phyloP scores from a whole-genome alignment of 2,797 vertebrate genomes.

The Potorous gilbertii region DNA sequence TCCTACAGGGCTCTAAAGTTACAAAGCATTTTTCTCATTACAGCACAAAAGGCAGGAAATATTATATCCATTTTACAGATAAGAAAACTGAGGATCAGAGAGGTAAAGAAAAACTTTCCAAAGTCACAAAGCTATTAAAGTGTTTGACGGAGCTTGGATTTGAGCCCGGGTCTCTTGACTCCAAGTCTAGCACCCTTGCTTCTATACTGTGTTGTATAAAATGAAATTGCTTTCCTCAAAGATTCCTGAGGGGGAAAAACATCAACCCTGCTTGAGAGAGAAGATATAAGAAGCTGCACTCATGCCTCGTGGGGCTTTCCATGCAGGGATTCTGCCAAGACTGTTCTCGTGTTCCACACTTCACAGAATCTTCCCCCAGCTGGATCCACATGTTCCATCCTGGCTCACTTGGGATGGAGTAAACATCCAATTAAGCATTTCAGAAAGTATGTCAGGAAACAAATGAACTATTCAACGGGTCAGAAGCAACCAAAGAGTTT shows the following conservation, averaged over 20 bases:
- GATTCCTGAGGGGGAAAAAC: not conserved
- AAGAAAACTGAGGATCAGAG: not conserved
- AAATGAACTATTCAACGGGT: conserved; percentile 64
- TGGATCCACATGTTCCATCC: conserved; percentile 46
- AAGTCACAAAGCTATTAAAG: not conserved
- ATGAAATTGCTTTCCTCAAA: not conserved
- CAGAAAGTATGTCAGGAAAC: conserved; percentile 74
- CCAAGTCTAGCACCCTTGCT: not conserved
- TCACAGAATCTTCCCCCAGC: not conserved
- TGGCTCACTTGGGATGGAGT: conserved; percentile 55
- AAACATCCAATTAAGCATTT: conserved; percentile 69
- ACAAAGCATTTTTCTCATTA: not conserved
- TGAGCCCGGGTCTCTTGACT: not conserved
- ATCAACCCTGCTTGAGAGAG: not conserved
- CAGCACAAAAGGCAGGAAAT: not conserved
- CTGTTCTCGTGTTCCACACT: not conserved
- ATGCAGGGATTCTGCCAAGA: not conserved
- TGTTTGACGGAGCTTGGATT: not conserved
- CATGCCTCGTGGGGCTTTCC: not conserved
- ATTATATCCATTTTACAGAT: not conserved
- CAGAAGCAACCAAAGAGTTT: not conserved
- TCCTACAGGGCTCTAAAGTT: not conserved
- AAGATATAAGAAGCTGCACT: not conserved
- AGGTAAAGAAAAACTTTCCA: not conserved
- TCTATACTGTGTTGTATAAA: not conserved